A percentile compares a stretch with the other conserved stretches of the same genome.
Conservation (phyloP, 2,888 invertebrate species). For the Camponotus fellah region DNA sequence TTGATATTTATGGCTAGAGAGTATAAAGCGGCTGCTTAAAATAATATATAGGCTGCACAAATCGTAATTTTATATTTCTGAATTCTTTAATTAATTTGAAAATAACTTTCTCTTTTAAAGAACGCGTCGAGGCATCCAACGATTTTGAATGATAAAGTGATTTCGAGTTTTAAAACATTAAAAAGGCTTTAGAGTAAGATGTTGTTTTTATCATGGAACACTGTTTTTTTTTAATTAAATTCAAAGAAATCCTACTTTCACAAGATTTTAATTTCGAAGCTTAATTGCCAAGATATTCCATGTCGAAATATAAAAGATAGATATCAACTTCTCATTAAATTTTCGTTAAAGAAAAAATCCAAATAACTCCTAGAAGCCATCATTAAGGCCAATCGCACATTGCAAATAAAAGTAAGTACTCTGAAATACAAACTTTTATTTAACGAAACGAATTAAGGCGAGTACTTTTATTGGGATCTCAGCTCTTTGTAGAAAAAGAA, state of each 20-base stretch:
- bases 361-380: constrained; percentile 1
- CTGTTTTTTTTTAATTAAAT: constrained; percentile 35
- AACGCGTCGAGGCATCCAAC: background rate
- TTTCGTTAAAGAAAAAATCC: constrained; percentile 2
- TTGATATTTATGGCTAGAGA: background rate
- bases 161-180: constrained; percentile 26
- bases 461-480: background rate
- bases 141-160: background rate
- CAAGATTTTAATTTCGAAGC: constrained; percentile 28
- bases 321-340: constrained; percentile 20
- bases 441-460: background rate
- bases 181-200: background rate
- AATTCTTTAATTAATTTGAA: background rate
- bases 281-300: constrained; percentile 24
- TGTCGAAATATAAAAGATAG: background rate
- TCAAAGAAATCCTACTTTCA: constrained; percentile 17
- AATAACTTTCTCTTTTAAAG: background rate
- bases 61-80: background rate
- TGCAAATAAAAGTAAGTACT: background rate
- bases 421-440: background rate
- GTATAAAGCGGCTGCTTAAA: background rate
- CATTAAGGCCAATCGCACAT: background rate
- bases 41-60: background rate
- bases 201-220: background rate
- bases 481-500: background rate